Percentiles rank a stretch among this genome's conserved stretches.
Evolutionary conservation across 2,797 vertebrate genomes (phyloP).

Genomic region (Acestrorhynchus altus): DNA sequence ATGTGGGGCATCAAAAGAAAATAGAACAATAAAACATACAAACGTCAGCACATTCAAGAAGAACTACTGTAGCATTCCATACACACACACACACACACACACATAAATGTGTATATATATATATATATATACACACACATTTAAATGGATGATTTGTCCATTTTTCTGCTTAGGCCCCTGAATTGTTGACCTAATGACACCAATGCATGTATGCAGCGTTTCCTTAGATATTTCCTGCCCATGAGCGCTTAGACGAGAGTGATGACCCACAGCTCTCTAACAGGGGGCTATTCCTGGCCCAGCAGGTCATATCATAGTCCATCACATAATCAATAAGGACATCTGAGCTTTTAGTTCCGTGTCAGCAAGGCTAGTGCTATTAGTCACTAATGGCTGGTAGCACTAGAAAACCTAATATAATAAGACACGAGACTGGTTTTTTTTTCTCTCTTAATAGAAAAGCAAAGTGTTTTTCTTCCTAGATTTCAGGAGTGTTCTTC

Average conservation of each 20-base stretch:
- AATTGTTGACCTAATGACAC: neutral
- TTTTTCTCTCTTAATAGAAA: neutral
- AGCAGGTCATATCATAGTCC: slow-evolving; percentile 31
- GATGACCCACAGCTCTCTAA: slow-evolving; percentile 16
- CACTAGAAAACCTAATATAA: slow-evolving; percentile 18
- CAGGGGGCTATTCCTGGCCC: slow-evolving; percentile 25
- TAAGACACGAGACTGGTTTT: neutral
- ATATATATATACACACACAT: neutral
- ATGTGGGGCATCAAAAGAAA: too few relatives aligned
- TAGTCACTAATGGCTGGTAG: slow-evolving; percentile 36
- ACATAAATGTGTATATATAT: neutral
- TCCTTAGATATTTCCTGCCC: neutral
- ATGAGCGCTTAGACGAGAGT: neutral
- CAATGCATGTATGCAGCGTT: neutral
- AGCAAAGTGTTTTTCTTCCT: neutral
- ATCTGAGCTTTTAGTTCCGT: slow-evolving; percentile 35
- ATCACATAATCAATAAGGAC: slow-evolving; percentile 41
- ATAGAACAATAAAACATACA: too few relatives aligned
- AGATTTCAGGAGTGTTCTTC: neutral
- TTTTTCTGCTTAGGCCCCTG: neutral
- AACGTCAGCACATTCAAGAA: too few relatives aligned
- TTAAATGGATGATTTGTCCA: too few relatives aligned
- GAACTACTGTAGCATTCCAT: too few relatives aligned
- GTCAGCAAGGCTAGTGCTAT: slow-evolving; percentile 39
- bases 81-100: neutral